These are phyloP conservation scores for western clawed frog (Xenopus tropicalis) DNA, from an alignment of 2,113 vertebrate species.

Conservation along the genomic window DNA sequence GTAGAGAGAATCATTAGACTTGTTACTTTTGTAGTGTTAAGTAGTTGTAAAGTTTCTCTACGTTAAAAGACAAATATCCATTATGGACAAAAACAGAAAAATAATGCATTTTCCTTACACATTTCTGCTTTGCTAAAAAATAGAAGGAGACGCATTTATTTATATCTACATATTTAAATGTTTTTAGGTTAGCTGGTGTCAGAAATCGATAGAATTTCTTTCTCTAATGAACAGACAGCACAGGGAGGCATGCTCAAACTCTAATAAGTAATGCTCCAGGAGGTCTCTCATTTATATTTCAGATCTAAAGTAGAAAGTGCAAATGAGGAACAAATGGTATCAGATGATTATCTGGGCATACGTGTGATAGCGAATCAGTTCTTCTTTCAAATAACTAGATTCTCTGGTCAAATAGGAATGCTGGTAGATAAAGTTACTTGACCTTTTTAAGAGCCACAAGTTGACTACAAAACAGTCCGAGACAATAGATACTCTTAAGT, in stretches of 20 bases:
- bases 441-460: no score
- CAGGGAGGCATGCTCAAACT: neutral
- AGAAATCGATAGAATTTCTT: neutral
- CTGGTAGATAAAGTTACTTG: no score
- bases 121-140: neutral
- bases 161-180: neutral
- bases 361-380: neutral
- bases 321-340: neutral
- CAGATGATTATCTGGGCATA: neutral
- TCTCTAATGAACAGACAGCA: neutral
- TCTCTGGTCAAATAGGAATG: no score
- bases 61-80: constrained; percentile 56
- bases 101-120: neutral
- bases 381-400: no score
- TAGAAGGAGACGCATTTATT: no score
- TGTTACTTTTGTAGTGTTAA: constrained; percentile 74
- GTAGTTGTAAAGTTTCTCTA: constrained; percentile 57
- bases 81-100: neutral
- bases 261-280: neutral
- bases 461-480: no score
- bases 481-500: no score
- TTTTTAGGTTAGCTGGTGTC: neutral
- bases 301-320: neutral
- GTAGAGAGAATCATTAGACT: constrained; percentile 65
- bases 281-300: neutral